Conservation (phyloP, 37 sponge, comb jelly and placozoan genomes). For the Hexactinellida sp. region DNA sequence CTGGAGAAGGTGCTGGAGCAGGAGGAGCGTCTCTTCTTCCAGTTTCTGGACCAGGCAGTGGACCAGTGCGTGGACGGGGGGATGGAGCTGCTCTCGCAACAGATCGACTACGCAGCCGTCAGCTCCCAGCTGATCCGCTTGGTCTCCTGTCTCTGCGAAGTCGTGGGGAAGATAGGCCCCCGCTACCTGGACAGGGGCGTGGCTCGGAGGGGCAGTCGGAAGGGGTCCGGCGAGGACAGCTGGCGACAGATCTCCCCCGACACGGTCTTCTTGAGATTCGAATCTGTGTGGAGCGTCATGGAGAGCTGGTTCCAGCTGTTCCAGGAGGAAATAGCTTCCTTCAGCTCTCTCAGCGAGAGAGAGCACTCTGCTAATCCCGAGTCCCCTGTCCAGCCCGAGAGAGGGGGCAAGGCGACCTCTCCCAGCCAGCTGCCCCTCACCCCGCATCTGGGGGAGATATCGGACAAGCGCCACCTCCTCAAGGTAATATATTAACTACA, state of each 20-base stretch:
- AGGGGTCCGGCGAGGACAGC: background rate
- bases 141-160: background rate
- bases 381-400: background rate
- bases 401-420: background rate
- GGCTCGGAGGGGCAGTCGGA: constrained; percentile 12
- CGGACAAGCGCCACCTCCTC: background rate
- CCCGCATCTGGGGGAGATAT: background rate
- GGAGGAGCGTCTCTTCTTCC: background rate
- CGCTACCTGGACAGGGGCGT: background rate
- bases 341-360: background rate
- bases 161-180: background rate
- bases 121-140: background rate
- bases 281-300: constrained; percentile 55
- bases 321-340: constrained; percentile 29
- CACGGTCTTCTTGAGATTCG: constrained; percentile 35
- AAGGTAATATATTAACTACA: no score
- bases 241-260: background rate
- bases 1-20: background rate
- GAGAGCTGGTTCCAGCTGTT: constrained; percentile 68
- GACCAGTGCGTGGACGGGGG: background rate
- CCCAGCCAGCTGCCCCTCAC: background rate
- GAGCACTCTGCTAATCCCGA: background rate
- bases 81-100: constrained; percentile 3
- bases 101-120: background rate
- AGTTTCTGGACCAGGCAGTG: background rate